phyloP scores from a whole-genome alignment of 2,797 vertebrate species.

The Emys orbicularis region DNA sequence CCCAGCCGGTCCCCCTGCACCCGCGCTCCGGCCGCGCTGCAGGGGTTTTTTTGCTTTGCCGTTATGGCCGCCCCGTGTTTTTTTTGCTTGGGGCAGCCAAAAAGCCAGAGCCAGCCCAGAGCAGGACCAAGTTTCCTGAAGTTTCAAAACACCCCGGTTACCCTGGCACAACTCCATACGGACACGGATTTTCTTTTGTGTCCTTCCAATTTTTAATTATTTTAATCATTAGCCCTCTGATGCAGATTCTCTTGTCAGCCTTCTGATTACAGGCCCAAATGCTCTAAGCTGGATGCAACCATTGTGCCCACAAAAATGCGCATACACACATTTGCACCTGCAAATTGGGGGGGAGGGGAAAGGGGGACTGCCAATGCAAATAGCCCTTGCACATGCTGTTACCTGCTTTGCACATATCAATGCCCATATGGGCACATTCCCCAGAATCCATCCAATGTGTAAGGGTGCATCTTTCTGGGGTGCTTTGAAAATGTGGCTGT shows the following conservation, averaged over 20 bases:
- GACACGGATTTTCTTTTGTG: neutral
- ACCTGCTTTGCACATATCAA: neutral
- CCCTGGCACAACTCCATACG: neutral
- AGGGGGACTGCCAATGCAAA: fast-evolving
- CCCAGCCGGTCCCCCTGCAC: too few species aligned
- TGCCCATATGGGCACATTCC: neutral
- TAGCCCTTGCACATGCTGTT: neutral
- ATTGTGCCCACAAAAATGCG: fast-evolving
- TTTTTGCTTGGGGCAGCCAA: too few species aligned
- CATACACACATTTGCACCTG: neutral
- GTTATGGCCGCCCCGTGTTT: too few species aligned
- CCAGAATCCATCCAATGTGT: neutral
- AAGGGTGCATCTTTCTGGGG: neutral
- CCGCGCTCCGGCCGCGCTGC: too few species aligned
- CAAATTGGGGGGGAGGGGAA: neutral
- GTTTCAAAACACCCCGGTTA: neutral
- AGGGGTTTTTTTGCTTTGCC: too few species aligned
- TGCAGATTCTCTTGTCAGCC: too few species aligned
- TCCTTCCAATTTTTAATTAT: neutral
- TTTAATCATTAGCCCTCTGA: too few species aligned
- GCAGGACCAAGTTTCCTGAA: neutral
- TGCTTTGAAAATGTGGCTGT: neutral
- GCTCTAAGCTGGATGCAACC: neutral
- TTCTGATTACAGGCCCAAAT: neutral
- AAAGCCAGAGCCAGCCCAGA: neutral